A percentile compares a stretch with the other conserved stretches of the same genome.
Conservation (phyloP, 2,797 vertebrate genomes). For the Cuculus canorus region DNA sequence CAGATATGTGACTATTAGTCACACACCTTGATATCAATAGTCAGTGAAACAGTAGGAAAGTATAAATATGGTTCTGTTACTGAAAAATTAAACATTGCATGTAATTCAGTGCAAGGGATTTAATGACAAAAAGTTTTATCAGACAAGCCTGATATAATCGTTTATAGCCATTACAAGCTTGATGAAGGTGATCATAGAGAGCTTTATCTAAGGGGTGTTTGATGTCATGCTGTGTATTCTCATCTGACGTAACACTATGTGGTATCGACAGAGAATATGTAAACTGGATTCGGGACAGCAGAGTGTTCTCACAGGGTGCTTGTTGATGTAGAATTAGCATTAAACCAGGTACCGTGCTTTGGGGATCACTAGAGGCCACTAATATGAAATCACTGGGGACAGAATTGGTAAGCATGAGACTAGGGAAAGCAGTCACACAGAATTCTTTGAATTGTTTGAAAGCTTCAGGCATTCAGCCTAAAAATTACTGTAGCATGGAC, state of each 20-base stretch:
- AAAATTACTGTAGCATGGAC: neutral
- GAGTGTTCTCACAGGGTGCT: neutral
- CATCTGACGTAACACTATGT: neutral
- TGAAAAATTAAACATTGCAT: neutral
- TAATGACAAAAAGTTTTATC: neutral
- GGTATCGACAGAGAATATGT: neutral
- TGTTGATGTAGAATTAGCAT: neutral
- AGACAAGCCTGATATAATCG: neutral
- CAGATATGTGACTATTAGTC: neutral
- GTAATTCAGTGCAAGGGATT: neutral
- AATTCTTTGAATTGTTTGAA: neutral
- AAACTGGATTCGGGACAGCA: neutral
- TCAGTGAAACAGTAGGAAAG: neutral
- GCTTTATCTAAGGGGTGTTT: neutral
- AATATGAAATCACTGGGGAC: neutral
- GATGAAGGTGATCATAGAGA: neutral
- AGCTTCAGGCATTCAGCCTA: neutral
- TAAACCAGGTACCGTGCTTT: neutral
- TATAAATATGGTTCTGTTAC: neutral
- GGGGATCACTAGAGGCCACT: neutral
- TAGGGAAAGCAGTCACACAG: neutral
- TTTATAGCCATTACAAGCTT: neutral
- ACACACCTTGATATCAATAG: neutral
- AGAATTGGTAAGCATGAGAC: neutral
- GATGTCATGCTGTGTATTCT: neutral